Conservation (phyloP, 2,113 vertebrate species). For the Sylvilagus bachmani region DNA sequence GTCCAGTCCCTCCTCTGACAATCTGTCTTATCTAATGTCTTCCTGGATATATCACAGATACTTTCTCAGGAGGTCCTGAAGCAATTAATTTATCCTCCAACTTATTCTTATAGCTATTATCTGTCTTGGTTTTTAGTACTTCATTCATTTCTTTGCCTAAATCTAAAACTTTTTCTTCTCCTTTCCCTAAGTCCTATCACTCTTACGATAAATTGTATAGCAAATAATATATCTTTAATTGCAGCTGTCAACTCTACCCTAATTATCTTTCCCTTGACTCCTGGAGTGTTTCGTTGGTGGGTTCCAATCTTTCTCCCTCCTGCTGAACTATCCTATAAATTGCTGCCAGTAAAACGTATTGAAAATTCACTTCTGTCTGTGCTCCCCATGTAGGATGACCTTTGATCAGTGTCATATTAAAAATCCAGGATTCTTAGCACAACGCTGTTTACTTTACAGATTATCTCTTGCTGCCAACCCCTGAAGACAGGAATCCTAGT, state of each 20-base stretch:
- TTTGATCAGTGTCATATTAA: not conserved
- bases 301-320: not conserved
- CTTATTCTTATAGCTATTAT: not conserved
- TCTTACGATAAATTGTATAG: not conserved
- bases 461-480: not conserved
- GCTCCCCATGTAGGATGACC: not conserved
- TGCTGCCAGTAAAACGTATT: not conserved
- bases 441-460: not conserved
- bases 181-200: not conserved
- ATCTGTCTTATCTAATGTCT: not conserved
- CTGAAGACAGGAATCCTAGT: not conserved
- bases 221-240: not conserved
- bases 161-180: not conserved
- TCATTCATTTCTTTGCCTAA: not conserved
- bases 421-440: not conserved
- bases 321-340: not conserved
- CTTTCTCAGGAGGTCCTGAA: not conserved
- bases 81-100: not conserved
- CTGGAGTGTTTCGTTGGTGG: not conserved
- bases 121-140: not conserved
- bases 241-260: not conserved
- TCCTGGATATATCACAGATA: not conserved
- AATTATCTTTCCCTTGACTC: not conserved
- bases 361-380: not conserved
- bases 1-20: not conserved